phyloP scores from a whole-genome alignment of 2,888 invertebrate genomes.

The Protophormia terraenovae region DNA sequence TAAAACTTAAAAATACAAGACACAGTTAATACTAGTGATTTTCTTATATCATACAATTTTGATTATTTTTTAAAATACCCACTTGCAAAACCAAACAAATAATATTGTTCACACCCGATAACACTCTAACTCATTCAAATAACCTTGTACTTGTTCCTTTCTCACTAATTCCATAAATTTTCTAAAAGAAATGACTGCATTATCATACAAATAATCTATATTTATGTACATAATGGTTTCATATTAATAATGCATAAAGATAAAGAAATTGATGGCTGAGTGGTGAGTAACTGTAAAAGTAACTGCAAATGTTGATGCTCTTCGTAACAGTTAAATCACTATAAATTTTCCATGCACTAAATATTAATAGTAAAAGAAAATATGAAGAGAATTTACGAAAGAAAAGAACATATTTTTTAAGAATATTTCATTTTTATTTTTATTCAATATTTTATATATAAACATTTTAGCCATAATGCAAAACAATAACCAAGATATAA shows the following conservation, averaged over 20 bases:
- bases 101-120: neutral
- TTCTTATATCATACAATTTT: no score
- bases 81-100: no score
- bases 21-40: no score
- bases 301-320: constrained; percentile 20
- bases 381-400: neutral
- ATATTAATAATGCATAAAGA: constrained; percentile 41
- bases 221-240: constrained; percentile 33
- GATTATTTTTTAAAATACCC: no score
- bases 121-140: neutral
- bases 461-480: constrained; percentile 4
- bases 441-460: neutral
- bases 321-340: constrained; percentile 7
- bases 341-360: constrained; percentile 62
- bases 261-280: neutral
- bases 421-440: neutral
- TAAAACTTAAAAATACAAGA: no score
- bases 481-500: constrained; percentile 17
- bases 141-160: neutral
- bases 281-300: neutral
- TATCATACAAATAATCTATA: constrained; percentile 33
- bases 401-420: neutral
- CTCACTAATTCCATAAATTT: constrained; percentile 4
- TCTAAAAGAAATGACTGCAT: constrained; percentile 23
- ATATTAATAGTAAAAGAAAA: constrained; percentile 25